Percentiles rank a stretch among this genome's conserved stretches.
Conservation (phyloP, 2,797 vertebrate genomes). For the Hemibagrus guttatus region DNA sequence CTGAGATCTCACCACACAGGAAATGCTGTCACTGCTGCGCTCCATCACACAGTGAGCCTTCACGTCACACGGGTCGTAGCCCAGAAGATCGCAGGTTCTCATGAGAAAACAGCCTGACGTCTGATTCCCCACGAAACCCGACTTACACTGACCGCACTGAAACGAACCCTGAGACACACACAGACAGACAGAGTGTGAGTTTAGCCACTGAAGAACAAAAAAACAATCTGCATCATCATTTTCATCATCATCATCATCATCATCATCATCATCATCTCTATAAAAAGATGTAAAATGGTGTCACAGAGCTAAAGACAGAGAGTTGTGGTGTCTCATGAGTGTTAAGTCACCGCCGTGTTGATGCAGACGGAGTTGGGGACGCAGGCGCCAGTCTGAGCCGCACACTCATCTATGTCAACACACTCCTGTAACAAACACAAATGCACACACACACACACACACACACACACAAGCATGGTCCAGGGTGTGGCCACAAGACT, state of each 20-base stretch:
- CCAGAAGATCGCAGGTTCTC: conserved; percentile 73
- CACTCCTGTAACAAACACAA: conserved; percentile 74
- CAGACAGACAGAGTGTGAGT: accelerated
- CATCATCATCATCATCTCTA: not conserved
- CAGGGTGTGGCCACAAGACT: not conserved
- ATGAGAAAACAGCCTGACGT: conserved; percentile 70
- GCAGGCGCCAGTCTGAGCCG: conserved; percentile 81
- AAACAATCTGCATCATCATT: not conserved
- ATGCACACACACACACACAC: not conserved
- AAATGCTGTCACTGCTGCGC: conserved; percentile 75
- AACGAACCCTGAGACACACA: conserved; percentile 75
- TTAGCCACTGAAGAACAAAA: not conserved
- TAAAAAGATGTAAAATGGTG: not conserved
- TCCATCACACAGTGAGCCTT: conserved; percentile 82
- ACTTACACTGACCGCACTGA: conserved; percentile 81
- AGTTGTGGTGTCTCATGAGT: too few species aligned
- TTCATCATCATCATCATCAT: not conserved
- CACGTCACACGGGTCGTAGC: conserved; percentile 78
- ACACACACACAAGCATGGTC: not conserved
- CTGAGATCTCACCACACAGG: conserved; percentile 72
- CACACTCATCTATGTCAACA: conserved; percentile 86
- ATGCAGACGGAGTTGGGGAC: conserved; percentile 83
- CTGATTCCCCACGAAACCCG: conserved; percentile 81
- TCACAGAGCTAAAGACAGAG: not conserved
- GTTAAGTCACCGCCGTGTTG: conserved; percentile 78